These are phyloP conservation scores for Enteromius paludinosus DNA, from an alignment of 2,797 vertebrate species.

Conservation along the genomic window DNA sequence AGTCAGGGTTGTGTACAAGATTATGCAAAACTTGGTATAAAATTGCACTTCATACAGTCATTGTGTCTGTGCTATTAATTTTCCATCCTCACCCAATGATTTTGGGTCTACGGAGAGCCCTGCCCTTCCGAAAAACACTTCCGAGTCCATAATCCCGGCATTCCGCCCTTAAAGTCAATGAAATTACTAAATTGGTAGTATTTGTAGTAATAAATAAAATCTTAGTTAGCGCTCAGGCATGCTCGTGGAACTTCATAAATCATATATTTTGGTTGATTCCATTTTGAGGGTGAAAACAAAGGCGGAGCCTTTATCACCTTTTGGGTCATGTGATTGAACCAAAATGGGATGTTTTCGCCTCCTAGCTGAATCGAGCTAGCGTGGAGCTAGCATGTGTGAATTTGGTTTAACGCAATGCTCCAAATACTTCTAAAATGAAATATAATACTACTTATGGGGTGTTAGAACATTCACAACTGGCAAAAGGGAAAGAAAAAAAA, in stretches of 20 bases:
- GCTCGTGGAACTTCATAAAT: slow-evolving; percentile 55
- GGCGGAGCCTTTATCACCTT: slow-evolving; percentile 36
- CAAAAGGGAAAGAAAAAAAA: not conserved
- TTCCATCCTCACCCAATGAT: not conserved
- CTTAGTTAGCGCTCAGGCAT: slow-evolving; percentile 66
- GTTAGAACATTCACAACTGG: not conserved
- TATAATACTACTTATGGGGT: not conserved
- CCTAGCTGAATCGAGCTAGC: not conserved
- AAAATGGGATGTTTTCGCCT: not conserved
- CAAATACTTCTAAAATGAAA: not conserved
- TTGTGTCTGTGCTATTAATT: not conserved
- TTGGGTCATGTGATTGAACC: slow-evolving; percentile 47
- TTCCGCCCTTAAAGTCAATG: slow-evolving; percentile 3
- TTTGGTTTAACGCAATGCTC: not conserved
- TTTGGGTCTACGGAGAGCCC: slow-evolving; percentile 9
- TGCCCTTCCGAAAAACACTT: slow-evolving; percentile 6
- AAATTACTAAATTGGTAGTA: slow-evolving; percentile 47
- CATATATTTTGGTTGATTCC: slow-evolving; percentile 54
- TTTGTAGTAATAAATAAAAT: slow-evolving; percentile 53
- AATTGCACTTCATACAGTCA: slow-evolving; percentile 5
- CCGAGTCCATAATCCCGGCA: not conserved
- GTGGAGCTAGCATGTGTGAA: not conserved
- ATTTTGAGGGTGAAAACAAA: slow-evolving; percentile 37
- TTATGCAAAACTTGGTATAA: slow-evolving; percentile 31
- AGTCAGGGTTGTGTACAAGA: slow-evolving; percentile 19